Conservation (phyloP, 2,888 invertebrate genomes). For the Amorpha juglandis region DNA sequence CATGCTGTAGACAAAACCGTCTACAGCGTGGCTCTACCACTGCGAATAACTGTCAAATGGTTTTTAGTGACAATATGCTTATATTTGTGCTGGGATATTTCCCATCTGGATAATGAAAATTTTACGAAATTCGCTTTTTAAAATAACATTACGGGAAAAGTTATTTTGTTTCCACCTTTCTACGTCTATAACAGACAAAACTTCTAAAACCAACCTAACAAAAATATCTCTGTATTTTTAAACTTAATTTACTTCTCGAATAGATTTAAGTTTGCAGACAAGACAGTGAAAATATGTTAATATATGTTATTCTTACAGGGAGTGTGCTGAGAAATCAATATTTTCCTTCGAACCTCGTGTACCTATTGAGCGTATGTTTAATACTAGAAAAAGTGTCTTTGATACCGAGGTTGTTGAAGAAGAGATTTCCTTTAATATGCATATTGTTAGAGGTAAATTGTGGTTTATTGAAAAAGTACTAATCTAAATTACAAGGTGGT, state of each 20-base stretch:
- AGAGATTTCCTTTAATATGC: conserved; percentile 36
- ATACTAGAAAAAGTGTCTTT: conserved; percentile 46
- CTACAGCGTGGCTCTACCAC: too few relatives aligned
- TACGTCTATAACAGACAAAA: too few relatives aligned
- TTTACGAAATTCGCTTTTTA: too few relatives aligned
- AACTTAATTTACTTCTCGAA: background rate
- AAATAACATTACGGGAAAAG: too few relatives aligned
- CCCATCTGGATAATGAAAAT: too few relatives aligned
- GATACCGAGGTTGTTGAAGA: conserved; percentile 40
- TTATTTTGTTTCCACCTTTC: too few relatives aligned
- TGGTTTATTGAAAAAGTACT: too few relatives aligned
- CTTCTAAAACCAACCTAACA: background rate
- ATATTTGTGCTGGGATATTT: too few relatives aligned
- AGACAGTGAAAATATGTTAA: background rate
- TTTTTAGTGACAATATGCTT: too few relatives aligned
- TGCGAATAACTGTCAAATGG: too few relatives aligned
- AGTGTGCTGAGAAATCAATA: conserved; percentile 44
- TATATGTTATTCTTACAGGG: conserved; percentile 46
- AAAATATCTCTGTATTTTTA: background rate
- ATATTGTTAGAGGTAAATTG: conserved; percentile 50
- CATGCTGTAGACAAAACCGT: too few relatives aligned
- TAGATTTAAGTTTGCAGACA: background rate
- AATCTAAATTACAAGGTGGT: too few relatives aligned
- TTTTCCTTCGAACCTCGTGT: conserved; percentile 55
- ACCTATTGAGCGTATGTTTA: conserved; percentile 49